A percentile compares a stretch with the other conserved stretches of the same genome.
Evolutionary conservation across 2,797 vertebrate species (phyloP).

Genomic region (Acanthopagrus latus): DNA sequence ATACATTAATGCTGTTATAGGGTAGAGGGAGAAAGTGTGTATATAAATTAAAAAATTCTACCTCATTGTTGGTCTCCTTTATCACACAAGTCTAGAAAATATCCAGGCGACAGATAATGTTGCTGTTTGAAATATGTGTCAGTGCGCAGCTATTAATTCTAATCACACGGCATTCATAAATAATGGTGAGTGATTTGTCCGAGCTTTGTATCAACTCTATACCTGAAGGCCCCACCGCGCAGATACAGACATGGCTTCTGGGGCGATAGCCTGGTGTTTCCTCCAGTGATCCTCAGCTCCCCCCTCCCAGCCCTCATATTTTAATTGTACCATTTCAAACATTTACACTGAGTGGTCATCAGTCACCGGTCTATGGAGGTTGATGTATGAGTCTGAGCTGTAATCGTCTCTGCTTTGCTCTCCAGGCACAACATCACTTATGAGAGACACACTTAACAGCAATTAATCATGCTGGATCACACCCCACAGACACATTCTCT

Average conservation of each 20-base stretch:
- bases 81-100: not conserved
- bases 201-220: slow-evolving; percentile 22
- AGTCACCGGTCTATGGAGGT: slow-evolving; percentile 85
- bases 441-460: slow-evolving; percentile 87
- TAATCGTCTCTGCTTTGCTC: slow-evolving; percentile 88
- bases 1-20: not conserved
- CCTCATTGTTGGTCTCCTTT: not conserved
- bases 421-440: slow-evolving; percentile 91
- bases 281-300: slow-evolving; percentile 43
- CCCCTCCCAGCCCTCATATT: slow-evolving; percentile 86
- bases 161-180: slow-evolving; percentile 31
- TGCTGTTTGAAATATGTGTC: slow-evolving; percentile 1
- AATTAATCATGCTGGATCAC: slow-evolving; percentile 90
- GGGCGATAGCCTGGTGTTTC: slow-evolving; percentile 27
- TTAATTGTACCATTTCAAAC: slow-evolving; percentile 91
- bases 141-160: slow-evolving; percentile 11
- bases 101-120: not conserved
- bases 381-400: slow-evolving; percentile 90
- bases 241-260: slow-evolving; percentile 9
- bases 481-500: slow-evolving; percentile 33
- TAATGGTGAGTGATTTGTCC: slow-evolving; percentile 30
- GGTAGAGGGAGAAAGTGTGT: not conserved
- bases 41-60: not conserved
- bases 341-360: slow-evolving; percentile 91
- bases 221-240: slow-evolving; percentile 10